Evolutionary conservation across 2,797 vertebrate species (phyloP).

Genomic region (Eospalax fontanierii): DNA sequence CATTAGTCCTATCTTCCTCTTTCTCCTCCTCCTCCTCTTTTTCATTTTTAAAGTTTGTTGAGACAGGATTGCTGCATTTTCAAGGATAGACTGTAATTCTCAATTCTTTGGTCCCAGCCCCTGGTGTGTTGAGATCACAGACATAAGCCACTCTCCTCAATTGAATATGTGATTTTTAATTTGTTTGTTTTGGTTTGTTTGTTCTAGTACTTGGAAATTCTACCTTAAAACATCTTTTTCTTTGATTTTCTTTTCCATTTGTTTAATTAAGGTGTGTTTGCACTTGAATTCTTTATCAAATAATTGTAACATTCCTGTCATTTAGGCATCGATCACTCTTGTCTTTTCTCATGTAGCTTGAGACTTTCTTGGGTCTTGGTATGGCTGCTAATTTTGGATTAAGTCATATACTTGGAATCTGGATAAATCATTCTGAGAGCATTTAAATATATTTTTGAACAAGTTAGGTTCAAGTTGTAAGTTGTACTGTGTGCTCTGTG

Average conservation of each 20-base stretch:
- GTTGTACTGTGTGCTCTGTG: neutral
- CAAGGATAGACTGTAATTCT: neutral
- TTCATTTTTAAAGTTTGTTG: neutral
- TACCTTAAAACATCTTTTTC: neutral
- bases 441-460: neutral
- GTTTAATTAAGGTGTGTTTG: neutral
- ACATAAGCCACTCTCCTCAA: neutral
- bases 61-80: neutral
- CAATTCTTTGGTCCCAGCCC: too few relatives aligned
- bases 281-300: neutral
- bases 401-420: neutral
- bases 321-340: neutral
- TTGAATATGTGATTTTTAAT: neutral
- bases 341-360: neutral
- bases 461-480: neutral
- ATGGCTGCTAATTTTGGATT: neutral
- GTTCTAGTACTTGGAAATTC: neutral
- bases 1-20: neutral
- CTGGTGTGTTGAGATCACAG: neutral
- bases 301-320: conserved; percentile 7
- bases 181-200: neutral
- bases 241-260: conserved; percentile 23
- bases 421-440: neutral
- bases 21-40: neutral
- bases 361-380: neutral